These are phyloP conservation scores for Platyscapa corneri DNA, from an alignment of 1,140 invertebrate species.

Conservation along the genomic window DNA sequence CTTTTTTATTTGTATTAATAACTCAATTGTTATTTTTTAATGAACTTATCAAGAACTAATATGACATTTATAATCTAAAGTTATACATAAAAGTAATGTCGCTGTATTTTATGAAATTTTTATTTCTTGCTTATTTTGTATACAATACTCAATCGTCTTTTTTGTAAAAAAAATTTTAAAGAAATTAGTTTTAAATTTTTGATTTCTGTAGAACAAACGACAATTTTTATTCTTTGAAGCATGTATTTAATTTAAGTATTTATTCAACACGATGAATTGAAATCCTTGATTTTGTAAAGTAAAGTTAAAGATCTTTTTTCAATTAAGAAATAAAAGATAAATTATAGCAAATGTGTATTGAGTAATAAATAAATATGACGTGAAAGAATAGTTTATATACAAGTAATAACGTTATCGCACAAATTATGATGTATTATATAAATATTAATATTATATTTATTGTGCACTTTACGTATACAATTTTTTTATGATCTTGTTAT, in stretches of 20 bases:
- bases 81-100: neutral
- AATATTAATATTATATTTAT: slow-evolving; percentile 16
- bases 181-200: no score
- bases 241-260: neutral
- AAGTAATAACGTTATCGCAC: neutral
- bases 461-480: neutral
- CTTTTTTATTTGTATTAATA: neutral
- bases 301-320: neutral
- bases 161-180: no score
- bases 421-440: neutral
- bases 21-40: neutral
- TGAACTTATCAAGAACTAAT: neutral
- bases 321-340: neutral
- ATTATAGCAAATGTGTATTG: neutral
- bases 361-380: neutral
- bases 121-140: neutral
- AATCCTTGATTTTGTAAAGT: no score
- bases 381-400: neutral
- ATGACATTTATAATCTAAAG: neutral
- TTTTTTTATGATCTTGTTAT: neutral
- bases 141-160: no score
- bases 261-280: neutral
- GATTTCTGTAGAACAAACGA: no score
- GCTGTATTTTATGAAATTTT: neutral
- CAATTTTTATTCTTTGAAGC: neutral